Percentiles rank a stretch among this genome's conserved stretches.
phyloP scores from a whole-genome alignment of 1,140 invertebrate species.

The Centruroides sculpturatus region DNA sequence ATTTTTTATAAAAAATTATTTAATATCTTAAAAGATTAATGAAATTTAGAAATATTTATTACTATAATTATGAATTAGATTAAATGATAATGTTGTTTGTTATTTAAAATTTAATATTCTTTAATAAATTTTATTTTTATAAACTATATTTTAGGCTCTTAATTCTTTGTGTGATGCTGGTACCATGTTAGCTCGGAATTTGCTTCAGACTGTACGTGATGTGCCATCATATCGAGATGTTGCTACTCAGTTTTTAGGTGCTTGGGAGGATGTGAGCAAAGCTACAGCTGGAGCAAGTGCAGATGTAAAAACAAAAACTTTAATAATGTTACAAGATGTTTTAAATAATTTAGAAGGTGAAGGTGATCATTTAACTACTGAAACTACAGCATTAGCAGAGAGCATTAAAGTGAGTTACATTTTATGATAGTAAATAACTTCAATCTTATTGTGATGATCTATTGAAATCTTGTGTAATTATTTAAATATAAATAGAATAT shows the following conservation, averaged over 20 bases:
- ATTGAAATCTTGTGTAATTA: too few species aligned
- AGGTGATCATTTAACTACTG: neutral
- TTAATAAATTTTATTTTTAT: neutral
- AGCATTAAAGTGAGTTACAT: neutral
- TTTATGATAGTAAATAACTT: neutral
- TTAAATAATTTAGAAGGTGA: conserved; percentile 15
- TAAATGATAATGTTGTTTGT: too few species aligned
- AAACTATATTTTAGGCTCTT: conserved; percentile 4
- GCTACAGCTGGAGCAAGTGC: conserved; percentile 17
- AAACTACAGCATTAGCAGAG: neutral
- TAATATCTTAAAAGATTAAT: too few species aligned
- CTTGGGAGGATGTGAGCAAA: conserved; percentile 16
- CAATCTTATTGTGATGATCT: too few species aligned
- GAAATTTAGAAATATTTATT: neutral
- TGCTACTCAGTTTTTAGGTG: conserved; percentile 8
- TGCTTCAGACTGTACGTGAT: conserved; percentile 8
- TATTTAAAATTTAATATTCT: neutral
- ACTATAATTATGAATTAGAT: neutral
- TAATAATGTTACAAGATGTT: conserved; percentile 17
- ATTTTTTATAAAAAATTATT: too few species aligned
- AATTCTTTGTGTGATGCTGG: conserved; percentile 14
- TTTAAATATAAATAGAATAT: too few species aligned
- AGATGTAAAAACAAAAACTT: conserved; percentile 18
- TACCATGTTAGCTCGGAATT: conserved; percentile 6
- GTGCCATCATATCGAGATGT: conserved; percentile 8